Percentiles rank a stretch among this genome's conserved stretches.
These are phyloP conservation scores for Scotopteryx bipunctaria DNA, from an alignment of 2,888 invertebrate genomes.

Conservation along the genomic window DNA sequence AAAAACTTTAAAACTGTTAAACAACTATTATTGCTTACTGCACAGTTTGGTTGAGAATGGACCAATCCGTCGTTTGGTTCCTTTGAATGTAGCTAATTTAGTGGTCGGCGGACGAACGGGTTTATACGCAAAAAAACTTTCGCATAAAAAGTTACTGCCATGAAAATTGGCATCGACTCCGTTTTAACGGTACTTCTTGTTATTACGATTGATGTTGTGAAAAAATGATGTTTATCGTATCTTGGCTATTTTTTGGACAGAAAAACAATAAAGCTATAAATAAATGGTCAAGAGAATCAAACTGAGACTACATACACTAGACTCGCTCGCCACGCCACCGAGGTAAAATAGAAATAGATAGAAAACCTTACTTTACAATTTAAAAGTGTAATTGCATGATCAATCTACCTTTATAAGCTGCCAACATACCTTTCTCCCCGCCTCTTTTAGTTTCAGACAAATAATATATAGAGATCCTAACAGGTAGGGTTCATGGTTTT, in stretches of 20 bases:
- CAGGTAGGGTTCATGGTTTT: constrained; percentile 1
- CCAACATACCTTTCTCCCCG: too few species aligned
- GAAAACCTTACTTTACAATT: too few species aligned
- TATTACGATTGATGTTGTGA: constrained; percentile 26
- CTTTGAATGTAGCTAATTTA: constrained; percentile 69
- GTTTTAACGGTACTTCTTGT: constrained; percentile 31
- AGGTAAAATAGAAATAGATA: too few species aligned
- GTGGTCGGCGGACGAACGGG: constrained; percentile 43
- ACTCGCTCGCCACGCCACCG: too few species aligned
- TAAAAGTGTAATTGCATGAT: too few species aligned
- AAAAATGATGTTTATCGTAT: constrained; percentile 17
- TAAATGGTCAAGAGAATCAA: too few species aligned
- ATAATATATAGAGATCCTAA: neutral
- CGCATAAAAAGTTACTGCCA: constrained; percentile 41
- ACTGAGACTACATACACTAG: too few species aligned
- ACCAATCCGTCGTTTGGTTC: constrained; percentile 42
- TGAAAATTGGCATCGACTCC: constrained; percentile 40
- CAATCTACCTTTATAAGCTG: too few species aligned
- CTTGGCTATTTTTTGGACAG: neutral
- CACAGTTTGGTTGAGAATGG: constrained; percentile 16
- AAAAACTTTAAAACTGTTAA: too few species aligned
- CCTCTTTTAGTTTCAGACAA: neutral
- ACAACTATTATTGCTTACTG: too few species aligned
- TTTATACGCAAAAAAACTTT: constrained; percentile 51
- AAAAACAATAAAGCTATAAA: neutral